Evolutionary conservation across 2,797 vertebrate genomes (phyloP).

Genomic region (Hippocampus kuda): DNA sequence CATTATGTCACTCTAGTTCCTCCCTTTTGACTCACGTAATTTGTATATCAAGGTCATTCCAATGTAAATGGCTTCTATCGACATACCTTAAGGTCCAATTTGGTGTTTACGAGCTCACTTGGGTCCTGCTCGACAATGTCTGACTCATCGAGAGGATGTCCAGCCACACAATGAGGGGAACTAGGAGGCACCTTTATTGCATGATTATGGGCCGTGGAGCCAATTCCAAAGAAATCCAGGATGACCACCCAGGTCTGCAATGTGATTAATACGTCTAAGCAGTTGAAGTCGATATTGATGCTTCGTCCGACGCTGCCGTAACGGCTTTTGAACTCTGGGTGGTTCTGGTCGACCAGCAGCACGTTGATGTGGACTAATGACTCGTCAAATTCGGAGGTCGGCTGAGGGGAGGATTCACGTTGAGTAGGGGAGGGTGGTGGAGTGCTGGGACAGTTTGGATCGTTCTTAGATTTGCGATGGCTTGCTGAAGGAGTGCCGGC

Average conservation of each 20-base stretch:
- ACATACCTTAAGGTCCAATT: constrained; percentile 87
- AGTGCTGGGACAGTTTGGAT: constrained; percentile 77
- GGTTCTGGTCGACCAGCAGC: constrained; percentile 86
- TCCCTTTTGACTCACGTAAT: not conserved
- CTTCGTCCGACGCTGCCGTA: constrained; percentile 80
- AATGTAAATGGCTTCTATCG: not conserved
- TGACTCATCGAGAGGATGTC: constrained; percentile 52
- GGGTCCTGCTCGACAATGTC: constrained; percentile 44
- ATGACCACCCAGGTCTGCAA: constrained; percentile 98
- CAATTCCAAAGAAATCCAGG: constrained; percentile 95
- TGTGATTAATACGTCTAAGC: constrained; percentile 90
- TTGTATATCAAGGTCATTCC: not conserved
- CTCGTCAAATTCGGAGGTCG: constrained; percentile 80
- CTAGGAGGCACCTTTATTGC: constrained; percentile 67
- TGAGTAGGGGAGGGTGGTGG: constrained; percentile 88
- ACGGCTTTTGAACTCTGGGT: constrained; percentile 81
- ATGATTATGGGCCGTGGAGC: constrained; percentile 94
- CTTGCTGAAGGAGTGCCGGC: constrained; percentile 61
- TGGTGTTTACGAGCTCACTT: constrained; percentile 72
- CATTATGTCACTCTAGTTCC: not conserved
- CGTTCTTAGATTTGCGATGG: constrained; percentile 69
- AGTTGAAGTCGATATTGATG: constrained; percentile 94
- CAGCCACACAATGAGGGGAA: constrained; percentile 53
- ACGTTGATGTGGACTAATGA: constrained; percentile 92
- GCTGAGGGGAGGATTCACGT: constrained; percentile 52